Percentiles rank a stretch among this genome's conserved stretches.
Conservation (phyloP, 2,113 vertebrate genomes). For the Pristiophorus japonicus region DNA sequence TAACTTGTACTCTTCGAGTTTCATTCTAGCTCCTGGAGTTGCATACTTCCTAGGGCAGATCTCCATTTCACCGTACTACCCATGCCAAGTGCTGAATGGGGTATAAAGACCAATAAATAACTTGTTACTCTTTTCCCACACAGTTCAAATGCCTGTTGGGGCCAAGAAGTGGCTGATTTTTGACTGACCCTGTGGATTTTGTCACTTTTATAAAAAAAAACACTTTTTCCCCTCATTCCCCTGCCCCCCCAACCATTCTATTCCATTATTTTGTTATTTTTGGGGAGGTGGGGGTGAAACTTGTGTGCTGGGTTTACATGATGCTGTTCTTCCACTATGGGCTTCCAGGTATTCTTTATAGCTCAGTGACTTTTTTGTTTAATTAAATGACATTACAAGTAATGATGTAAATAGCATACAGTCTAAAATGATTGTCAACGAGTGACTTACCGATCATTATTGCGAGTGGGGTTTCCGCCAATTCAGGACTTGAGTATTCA, state of each 20-base stretch:
- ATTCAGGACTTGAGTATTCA: slow-evolving; percentile 1
- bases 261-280: not conserved
- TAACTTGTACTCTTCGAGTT: not conserved
- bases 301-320: not conserved
- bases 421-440: not conserved
- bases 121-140: not conserved
- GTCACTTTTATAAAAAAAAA: not conserved
- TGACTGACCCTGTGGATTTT: not conserved
- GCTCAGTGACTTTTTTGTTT: not conserved
- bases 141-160: not conserved
- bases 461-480: not conserved
- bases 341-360: slow-evolving; percentile 10
- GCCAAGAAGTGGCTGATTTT: not conserved
- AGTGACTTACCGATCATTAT: not conserved
- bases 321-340: not conserved
- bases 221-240: too few relatives aligned
- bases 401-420: not conserved
- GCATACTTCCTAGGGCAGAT: not conserved
- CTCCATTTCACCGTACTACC: not conserved
- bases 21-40: not conserved
- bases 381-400: not conserved
- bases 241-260: not conserved
- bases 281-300: not conserved
- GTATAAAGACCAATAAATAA: not conserved
- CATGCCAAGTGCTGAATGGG: not conserved